These are phyloP conservation scores for Glaucopsyche alexis DNA, from an alignment of 2,888 invertebrate species.

Conservation along the genomic window DNA sequence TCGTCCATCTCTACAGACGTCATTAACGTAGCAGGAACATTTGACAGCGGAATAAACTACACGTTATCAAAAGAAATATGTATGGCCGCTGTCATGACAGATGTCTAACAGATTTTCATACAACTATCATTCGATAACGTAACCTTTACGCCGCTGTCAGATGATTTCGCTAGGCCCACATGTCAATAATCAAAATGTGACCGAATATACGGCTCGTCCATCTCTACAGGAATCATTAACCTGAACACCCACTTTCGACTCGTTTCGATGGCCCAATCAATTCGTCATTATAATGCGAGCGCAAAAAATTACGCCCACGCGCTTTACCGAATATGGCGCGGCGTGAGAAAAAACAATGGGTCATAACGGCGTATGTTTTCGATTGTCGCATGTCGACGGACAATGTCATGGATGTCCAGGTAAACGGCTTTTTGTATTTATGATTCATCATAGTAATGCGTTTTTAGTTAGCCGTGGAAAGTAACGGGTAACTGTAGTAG, in stretches of 20 bases:
- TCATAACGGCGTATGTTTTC: constrained; percentile 55
- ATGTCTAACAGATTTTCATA: no score
- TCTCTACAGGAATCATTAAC: constrained; percentile 49
- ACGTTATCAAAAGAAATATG: no score
- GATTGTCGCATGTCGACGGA: constrained; percentile 13
- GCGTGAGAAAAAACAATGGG: constrained; percentile 65
- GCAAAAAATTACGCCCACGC: constrained; percentile 66
- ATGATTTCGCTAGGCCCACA: no score
- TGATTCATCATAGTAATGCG: constrained; percentile 7
- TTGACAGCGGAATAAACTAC: no score
- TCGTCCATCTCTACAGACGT: constrained; percentile 45
- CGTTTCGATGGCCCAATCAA: constrained; percentile 67
- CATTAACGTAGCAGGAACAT: constrained; percentile 43
- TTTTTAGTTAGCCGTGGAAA: not conserved
- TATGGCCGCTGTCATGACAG: no score
- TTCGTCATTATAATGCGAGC: constrained; percentile 72
- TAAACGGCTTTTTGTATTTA: not conserved
- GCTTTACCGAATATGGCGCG: constrained; percentile 55
- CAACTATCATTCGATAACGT: no score
- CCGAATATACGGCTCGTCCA: constrained; percentile 36
- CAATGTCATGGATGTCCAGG: constrained; percentile 6
- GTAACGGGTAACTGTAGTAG: not conserved
- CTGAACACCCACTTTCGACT: constrained; percentile 64
- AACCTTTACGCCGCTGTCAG: no score
- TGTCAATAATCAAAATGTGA: not conserved